Conservation (phyloP, 2,113 vertebrate species). For the Alexandromys fortis region DNA sequence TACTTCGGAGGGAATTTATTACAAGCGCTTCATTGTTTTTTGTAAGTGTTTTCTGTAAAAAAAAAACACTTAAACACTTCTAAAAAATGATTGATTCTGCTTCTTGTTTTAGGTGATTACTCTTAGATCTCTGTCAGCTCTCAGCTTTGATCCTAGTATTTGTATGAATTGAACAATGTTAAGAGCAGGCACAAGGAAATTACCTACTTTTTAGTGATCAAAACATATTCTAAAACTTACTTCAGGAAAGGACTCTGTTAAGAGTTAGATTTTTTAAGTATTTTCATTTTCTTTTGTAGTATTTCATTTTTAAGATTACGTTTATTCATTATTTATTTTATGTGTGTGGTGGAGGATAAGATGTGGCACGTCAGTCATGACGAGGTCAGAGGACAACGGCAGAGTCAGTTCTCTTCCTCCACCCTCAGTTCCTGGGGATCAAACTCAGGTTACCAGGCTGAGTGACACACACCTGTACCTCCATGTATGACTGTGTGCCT, state of each 20-base stretch:
- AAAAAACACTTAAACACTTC: not conserved
- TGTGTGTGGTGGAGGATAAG: not conserved
- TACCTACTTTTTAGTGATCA: not conserved
- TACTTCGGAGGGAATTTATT: not conserved
- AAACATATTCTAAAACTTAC: constrained; percentile 5
- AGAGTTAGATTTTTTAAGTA: not conserved
- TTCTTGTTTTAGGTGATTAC: not conserved
- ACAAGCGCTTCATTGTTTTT: not conserved
- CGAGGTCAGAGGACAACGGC: not conserved
- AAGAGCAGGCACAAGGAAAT: not conserved
- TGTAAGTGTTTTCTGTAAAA: no score
- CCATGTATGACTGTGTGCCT: not conserved
- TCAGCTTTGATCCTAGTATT: not conserved
- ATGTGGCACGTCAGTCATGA: not conserved
- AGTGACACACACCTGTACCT: not conserved
- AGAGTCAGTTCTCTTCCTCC: no score
- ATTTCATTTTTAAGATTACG: not conserved
- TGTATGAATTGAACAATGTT: not conserved
- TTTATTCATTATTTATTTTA: not conserved
- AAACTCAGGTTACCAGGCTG: not conserved
- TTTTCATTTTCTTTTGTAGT: not conserved
- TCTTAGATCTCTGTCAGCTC: not conserved
- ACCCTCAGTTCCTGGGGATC: no score
- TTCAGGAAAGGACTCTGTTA: not conserved
- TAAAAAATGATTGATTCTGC: not conserved